These are phyloP conservation scores for Oncorhynchus masou DNA, from an alignment of 2,113 vertebrate species.

Conservation along the genomic window DNA sequence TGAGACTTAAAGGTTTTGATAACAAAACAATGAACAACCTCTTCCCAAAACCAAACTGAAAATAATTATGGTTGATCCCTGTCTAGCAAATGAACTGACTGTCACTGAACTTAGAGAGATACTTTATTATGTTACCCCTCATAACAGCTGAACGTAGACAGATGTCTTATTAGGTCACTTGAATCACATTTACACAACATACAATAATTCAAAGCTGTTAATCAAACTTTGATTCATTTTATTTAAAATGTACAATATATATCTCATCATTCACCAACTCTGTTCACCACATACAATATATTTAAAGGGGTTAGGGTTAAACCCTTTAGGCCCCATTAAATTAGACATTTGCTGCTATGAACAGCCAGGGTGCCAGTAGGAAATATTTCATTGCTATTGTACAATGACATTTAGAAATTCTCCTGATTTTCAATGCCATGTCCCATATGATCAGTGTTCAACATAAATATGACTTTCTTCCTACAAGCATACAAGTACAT, in stretches of 20 bases:
- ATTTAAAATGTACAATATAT: no score
- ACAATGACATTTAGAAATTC: not conserved
- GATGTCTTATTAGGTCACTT: no score
- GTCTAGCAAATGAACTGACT: not conserved
- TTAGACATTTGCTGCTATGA: no score
- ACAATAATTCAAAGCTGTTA: no score
- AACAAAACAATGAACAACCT: not conserved
- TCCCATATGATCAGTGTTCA: not conserved
- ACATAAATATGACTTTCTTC: not conserved
- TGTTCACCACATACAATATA: constrained; percentile 28
- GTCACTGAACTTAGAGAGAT: not conserved
- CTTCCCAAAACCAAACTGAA: not conserved
- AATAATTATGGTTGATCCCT: not conserved
- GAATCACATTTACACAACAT: no score
- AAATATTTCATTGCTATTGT: not conserved
- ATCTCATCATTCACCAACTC: not conserved
- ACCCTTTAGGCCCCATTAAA: not conserved
- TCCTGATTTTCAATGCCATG: not conserved
- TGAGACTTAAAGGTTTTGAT: no score
- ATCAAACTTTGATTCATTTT: no score
- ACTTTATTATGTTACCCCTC: not conserved
- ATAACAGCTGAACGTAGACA: not conserved
- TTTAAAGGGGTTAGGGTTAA: constrained; percentile 1
- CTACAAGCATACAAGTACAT: not conserved
- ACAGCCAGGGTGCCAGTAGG: not conserved